Evolutionary conservation across 2,888 invertebrate species (phyloP).

Genomic region (Orthonevra nobilis): DNA sequence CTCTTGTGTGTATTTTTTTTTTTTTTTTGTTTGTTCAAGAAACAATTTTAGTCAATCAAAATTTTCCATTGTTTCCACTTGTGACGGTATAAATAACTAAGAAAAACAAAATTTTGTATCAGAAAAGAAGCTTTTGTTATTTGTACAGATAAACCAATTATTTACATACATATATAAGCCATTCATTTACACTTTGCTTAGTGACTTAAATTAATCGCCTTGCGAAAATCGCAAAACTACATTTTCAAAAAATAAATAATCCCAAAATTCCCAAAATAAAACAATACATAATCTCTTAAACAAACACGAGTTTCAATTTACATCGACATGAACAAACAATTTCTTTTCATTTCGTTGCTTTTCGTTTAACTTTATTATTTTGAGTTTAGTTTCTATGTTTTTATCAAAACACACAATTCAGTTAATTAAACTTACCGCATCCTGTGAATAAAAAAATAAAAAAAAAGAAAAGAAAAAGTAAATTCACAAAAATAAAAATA

Average conservation of each 20-base stretch:
- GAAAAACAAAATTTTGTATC: no score
- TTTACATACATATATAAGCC: conserved; percentile 24
- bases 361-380: conserved; percentile 13
- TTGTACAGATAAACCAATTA: conserved; percentile 11
- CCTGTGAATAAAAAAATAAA: conserved; percentile 79
- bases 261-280: background rate
- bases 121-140: background rate
- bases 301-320: conserved; percentile 45
- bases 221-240: conserved; percentile 21
- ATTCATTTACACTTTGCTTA: conserved; percentile 31
- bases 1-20: no score
- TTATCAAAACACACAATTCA: conserved; percentile 38
- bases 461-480: conserved; percentile 75
- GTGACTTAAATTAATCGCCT: conserved; percentile 50
- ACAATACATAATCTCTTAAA: conserved; percentile 16
- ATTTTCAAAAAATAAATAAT: conserved; percentile 9
- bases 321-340: conserved; percentile 50
- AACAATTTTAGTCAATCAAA: no score
- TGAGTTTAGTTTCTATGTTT: conserved; percentile 44
- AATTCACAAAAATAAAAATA: conserved; percentile 71
- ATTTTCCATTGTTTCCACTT: conserved; percentile 13
- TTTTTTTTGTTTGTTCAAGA: no score
- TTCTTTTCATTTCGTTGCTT: conserved; percentile 22
- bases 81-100: background rate
- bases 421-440: conserved; percentile 79